Evolutionary conservation across 2,797 vertebrate species (phyloP), one percentile per base, ranked within the genome.

Genomic region (Gadopsis marmoratus): DNA sequence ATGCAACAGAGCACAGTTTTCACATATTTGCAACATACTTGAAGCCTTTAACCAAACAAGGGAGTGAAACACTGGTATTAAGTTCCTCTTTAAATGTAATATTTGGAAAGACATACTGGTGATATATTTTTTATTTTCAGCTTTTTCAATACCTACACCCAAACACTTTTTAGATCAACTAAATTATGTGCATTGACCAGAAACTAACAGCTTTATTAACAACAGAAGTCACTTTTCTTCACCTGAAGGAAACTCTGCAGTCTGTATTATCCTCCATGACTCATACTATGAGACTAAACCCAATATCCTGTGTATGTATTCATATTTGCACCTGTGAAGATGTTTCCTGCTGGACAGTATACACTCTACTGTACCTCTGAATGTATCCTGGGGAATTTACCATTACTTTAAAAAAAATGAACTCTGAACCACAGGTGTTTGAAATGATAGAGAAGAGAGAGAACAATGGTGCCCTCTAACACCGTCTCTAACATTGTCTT

Each of bases 401-500:
- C 55, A 67, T 37, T 43, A 4, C 39, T 59, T 65, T 76, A 23
- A 72, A 71, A n/a, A n/a, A n/a, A n/a, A n/a, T n/a, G n/a, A 77
- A 45, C 47, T 84, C 47, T 73, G 58, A 84, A 79, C 55, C 59
- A 31, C 39, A 3, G 43, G 51, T 75, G 72, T 70, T 82, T 81
- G 62, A 81, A 70, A 63, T 3, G 43, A 74, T 61, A 58, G 47
- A 35, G 59, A 55, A 5, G 10, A 37, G 26, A 56, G 23, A 41
- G 23, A 56, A 79, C 80, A 79, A 62, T 29, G 19, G 47, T 48
- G 5, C 8, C 62, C 73, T 58, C 62, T 29, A 63, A 70, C 79
- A 61, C 43, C 69, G 29, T 71, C 68, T 83, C 72, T 83, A n/a
- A n/a, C n/a, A n/a, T 53, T 72, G 67, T 74, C 75, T 71, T 56